Evolutionary conservation across 2,888 invertebrate genomes (phyloP).

Genomic region (Idaea biselata): DNA sequence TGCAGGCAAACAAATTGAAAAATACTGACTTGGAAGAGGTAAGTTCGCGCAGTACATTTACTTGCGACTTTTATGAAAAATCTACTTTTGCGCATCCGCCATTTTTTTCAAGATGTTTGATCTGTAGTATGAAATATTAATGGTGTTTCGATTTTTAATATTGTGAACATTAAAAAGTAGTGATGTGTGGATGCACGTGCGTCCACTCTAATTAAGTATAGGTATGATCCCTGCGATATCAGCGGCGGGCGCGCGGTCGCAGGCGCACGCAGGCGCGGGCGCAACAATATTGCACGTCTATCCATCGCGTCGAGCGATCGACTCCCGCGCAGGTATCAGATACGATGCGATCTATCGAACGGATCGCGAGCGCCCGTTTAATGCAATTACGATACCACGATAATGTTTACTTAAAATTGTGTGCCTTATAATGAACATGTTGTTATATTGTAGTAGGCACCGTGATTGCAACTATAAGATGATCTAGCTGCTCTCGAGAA

Average conservation of each 20-base stretch:
- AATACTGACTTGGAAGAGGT: too few relatives aligned
- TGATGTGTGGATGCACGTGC: not conserved
- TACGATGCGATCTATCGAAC: not conserved
- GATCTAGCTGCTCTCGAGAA: not conserved
- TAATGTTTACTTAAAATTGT: slow-evolving; percentile 1
- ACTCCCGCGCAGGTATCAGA: not conserved
- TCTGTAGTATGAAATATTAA: too few relatives aligned
- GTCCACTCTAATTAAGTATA: not conserved
- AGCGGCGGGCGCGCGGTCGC: not conserved
- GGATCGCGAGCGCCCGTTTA: not conserved
- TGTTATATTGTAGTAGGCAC: not conserved
- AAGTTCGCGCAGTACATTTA: too few relatives aligned
- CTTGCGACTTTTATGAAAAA: too few relatives aligned
- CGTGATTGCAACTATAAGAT: not conserved
- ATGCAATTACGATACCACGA: slow-evolving; percentile 1
- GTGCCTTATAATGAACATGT: not conserved
- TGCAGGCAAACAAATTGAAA: too few relatives aligned
- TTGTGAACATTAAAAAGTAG: too few relatives aligned
- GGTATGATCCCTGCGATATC: not conserved
- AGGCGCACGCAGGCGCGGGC: not conserved
- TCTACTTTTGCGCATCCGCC: too few relatives aligned
- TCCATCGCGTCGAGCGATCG: not conserved
- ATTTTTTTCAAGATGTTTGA: too few relatives aligned
- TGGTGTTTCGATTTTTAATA: too few relatives aligned
- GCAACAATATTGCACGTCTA: not conserved